These are phyloP conservation scores for Drosophila bunnanda DNA, from an alignment of 2,888 invertebrate genomes.

Conservation along the genomic window DNA sequence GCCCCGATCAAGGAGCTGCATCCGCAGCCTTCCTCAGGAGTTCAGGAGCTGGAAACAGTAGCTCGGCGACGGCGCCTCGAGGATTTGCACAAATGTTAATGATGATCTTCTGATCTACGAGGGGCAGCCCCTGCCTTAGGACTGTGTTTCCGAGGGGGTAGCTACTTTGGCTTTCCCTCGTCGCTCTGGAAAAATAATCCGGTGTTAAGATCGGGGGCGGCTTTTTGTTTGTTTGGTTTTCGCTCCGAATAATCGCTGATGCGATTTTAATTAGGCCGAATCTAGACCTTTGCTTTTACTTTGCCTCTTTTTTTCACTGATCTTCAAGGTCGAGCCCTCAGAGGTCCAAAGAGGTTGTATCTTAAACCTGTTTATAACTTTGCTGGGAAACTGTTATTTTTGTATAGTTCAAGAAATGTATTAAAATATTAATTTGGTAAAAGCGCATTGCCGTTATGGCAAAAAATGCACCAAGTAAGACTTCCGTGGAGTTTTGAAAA, in stretches of 20 bases:
- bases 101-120: conserved; percentile 77
- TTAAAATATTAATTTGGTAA: too few relatives aligned
- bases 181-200: conserved; percentile 25
- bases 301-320: too few relatives aligned
- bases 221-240: conserved; percentile 63
- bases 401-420: too few relatives aligned
- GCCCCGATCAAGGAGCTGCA: conserved; percentile 66
- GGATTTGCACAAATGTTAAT: conserved; percentile 76
- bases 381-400: too few relatives aligned
- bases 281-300: not conserved
- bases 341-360: too few relatives aligned
- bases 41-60: conserved; percentile 21
- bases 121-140: conserved; percentile 14
- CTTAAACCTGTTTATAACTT: too few relatives aligned
- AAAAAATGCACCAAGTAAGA: too few relatives aligned
- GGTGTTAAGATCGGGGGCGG: conserved; percentile 76
- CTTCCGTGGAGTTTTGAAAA: too few relatives aligned
- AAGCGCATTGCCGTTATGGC: too few relatives aligned
- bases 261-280: conserved; percentile 60
- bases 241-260: conserved; percentile 54
- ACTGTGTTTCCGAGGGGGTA: conserved; percentile 16
- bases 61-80: conserved; percentile 63
- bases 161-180: conserved; percentile 30
- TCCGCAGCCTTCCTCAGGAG: conserved; percentile 23
- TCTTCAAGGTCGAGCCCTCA: not conserved